Conservation (phyloP, 2,113 vertebrate genomes). For the Phalacrocorax brasilianus region DNA sequence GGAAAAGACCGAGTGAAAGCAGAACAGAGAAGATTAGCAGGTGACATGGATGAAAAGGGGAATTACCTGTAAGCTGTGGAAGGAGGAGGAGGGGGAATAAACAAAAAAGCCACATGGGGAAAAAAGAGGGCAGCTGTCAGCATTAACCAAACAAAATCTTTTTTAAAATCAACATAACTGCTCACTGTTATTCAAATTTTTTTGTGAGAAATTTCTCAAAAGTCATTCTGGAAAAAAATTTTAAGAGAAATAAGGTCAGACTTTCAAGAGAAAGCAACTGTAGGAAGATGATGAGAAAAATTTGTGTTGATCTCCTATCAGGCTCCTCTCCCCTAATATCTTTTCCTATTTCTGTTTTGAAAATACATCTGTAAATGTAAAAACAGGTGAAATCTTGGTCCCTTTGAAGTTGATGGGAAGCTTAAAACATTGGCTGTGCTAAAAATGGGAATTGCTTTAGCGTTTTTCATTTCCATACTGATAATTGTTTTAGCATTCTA, state of each 20-base stretch:
- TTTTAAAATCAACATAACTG: neutral
- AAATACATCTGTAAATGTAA: neutral
- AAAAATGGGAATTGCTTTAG: neutral
- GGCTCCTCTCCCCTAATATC: neutral
- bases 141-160: neutral
- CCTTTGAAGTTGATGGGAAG: neutral
- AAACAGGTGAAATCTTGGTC: neutral
- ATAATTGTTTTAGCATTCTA: neutral
- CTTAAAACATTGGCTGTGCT: neutral
- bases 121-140: neutral
- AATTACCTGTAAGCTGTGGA: neutral
- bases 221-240: neutral
- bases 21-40: neutral
- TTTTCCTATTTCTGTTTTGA: neutral
- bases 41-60: neutral
- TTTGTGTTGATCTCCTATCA: neutral
- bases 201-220: neutral
- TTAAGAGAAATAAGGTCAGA: neutral
- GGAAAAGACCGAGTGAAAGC: conserved; percentile 20
- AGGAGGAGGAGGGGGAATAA: neutral
- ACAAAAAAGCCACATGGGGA: neutral
- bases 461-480: neutral
- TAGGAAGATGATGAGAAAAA: neutral
- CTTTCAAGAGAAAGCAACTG: neutral
- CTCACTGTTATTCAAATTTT: neutral